Base-by-base conservation (phyloP, 2,888 invertebrate species). In the Nebria salina region DNA sequence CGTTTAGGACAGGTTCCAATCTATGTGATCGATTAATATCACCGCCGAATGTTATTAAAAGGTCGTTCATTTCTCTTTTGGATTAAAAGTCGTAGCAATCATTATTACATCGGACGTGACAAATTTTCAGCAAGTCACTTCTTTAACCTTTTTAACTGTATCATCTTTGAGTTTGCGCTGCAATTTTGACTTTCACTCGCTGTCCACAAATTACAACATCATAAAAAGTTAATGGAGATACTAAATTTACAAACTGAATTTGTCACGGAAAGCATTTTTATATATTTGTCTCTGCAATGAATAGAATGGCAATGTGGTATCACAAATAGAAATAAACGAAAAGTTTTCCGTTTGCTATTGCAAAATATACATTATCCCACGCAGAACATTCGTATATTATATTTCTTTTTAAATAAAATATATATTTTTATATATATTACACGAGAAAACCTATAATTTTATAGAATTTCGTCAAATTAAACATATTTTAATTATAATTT, bases 71-170 rank as follows among this genome's bases (percentile, higher is more conserved):
- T 78, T 74, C 73, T 74, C 74, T 74, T 78, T 78, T 65, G 74
- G 66, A 65, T 68, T 68, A 68, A 20, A 68, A 68, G 20, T 68
- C 65, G 66, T 41, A 72, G 74, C 78, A 78, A 68, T 78, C 72
- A 77, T 77, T 77, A 34, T 54, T 54, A 78, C 66, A 74, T 74
- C 66, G 20, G 78, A 78, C 78, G 78, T 78, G 78, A 78, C 78
- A 78, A 74, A 78, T 73, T 78, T 78, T 78, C 42, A 74, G 13
- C 73, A 41, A 78, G 78, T 78, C 77, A 77, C 72, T 34, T 6
- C 15, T 54, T n/a, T 78, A 74, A 78, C 78, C 78, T 78, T 74
- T 72, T 78, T 78, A 76, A 74, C 74, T 78, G 78, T 78, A 78
- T 34, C 78, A 78, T 78, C 78, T 77, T 77, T 72, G 65, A 65